Base-by-base conservation (phyloP, 2,797 vertebrate species). In the Neosilurus hyrtlii region DNA sequence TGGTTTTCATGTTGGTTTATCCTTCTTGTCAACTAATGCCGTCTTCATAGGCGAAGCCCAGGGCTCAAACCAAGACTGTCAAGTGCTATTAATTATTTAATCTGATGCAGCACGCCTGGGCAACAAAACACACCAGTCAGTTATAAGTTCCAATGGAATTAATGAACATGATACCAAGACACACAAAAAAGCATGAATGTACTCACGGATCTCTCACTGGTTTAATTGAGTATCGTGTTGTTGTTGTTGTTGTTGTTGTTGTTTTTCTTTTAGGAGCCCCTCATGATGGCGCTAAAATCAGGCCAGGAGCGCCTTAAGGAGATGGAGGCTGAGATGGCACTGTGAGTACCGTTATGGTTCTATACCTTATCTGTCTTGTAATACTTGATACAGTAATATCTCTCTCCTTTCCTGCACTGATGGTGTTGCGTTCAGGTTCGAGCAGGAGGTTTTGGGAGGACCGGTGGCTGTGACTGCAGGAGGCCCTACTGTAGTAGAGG, bases 311-410 rank as follows among this genome's bases (percentile, higher is more conserved):
- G 96, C 65, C 86, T 97, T 88, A 97, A 97, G 81, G 96, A 96
- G 92, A 97, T 97, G 96, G 96, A 97, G 93, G 96, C 96, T 4
- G 96, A 97, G 91, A 97, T 97, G 96, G 96, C 96, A 59, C 93
- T 97, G 96, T 97, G 89, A 96, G 96, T 95, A 89, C 2, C n/a
- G 11, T 35, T 26, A 15, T 22, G 24, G 4, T 57, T 57, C 16
- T 59, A 56, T 15, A 16, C 3, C 15, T 30, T 30, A 62, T 2
- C 16, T 43, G 37, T 43, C 37, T 43, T 43, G 37, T 43, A 43
- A 43, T 43, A 43, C 37, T 3, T 3, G 37, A 43, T 43, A 6
- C 37, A 43, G 6, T 43, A 43, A 43, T 43, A 43, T 43, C 18
- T 75, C 7, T 16, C 1, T 24, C 72, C n/a, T n/a, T 59, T 75